Evolutionary conservation across 2,113 vertebrate species (phyloP), one percentile per base, ranked within the genome.

Genomic region (Balaeniceps rex): DNA sequence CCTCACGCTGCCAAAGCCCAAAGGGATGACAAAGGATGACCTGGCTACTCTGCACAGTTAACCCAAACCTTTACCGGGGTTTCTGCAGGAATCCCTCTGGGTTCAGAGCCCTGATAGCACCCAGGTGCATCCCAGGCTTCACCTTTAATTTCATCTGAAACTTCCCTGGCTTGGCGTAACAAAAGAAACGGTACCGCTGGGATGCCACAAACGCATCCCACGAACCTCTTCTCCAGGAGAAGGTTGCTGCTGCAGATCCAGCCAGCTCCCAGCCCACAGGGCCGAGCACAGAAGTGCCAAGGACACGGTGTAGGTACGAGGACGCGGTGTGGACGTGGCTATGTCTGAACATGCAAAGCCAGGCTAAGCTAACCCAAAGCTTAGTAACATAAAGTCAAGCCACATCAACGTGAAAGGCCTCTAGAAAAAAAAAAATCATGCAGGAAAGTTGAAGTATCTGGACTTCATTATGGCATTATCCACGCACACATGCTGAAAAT

Each of bases 221-320:
- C 0, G 6, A 28, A 61, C 7, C 10, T 52, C 28, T 36, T 65
- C 28, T 58, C 54, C 54, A 23, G 54, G 60, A 71, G 85, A 22
- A 66, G 28, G 81, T 33, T 46, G 75, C 70, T 61, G 40, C 75
- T 84, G 84, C 54, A 55, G 87, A 34, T n/a, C 25, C 79, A 90
- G 77, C 26, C 81, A 71, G 31, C 57, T 72, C 44, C 66, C 79
- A 70, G 47, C 33, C 52, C 47, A 14, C 44, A n/a, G 54, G 77
- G 40, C 63, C 83, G 81, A 66, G 88, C 63, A 68, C 36, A 25
- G 42, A 57, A 89, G 61, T 1, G 68, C 64, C 84, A 77, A 65
- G 84, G 77, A 86, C 4, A 1, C 1, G 0, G 17, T 18, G 38
- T 6, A 66, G 55, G 65, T 25, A 52, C 0, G 1, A 72, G 69